A percentile compares a stretch with the other conserved stretches of the same genome.
phyloP scores from a whole-genome alignment of 1,140 invertebrate genomes.

The Cotesia vestalis region DNA sequence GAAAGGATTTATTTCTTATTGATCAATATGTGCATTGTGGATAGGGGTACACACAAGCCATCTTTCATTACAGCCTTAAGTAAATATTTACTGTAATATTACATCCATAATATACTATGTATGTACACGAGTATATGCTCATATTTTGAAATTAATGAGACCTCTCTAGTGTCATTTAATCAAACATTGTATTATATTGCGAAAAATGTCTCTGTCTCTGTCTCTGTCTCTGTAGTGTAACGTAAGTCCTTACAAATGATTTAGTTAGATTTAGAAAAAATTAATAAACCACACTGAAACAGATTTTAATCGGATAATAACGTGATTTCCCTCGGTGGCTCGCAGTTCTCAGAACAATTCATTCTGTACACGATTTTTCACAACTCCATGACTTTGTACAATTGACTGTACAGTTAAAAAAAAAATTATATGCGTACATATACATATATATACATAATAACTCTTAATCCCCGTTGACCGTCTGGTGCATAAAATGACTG shows the following conservation, averaged over 20 bases:
- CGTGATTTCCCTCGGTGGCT: conserved; percentile 35
- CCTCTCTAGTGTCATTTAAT: no score
- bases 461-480: conserved; percentile 22
- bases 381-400: not conserved
- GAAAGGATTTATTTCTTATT: no score
- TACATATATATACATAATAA: not conserved
- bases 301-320: conserved; percentile 38
- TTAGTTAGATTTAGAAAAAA: not conserved
- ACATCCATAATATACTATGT: no score
- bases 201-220: no score
- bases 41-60: no score
- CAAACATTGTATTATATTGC: no score
- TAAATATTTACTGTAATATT: no score
- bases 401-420: not conserved
- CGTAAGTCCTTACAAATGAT: not conserved
- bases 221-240: not conserved
- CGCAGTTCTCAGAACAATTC: conserved; percentile 9
- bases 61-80: no score
- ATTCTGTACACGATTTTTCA: conserved; percentile 15
- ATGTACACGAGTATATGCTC: no score
- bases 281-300: conserved; percentile 14
- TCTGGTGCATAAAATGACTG: conserved; percentile 29
- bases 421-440: not conserved
- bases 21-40: no score
- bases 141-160: no score